Percentiles rank a stretch among this genome's conserved stretches.
phyloP scores from a whole-genome alignment of 2,888 invertebrate genomes.

The Octodonta nipae region DNA sequence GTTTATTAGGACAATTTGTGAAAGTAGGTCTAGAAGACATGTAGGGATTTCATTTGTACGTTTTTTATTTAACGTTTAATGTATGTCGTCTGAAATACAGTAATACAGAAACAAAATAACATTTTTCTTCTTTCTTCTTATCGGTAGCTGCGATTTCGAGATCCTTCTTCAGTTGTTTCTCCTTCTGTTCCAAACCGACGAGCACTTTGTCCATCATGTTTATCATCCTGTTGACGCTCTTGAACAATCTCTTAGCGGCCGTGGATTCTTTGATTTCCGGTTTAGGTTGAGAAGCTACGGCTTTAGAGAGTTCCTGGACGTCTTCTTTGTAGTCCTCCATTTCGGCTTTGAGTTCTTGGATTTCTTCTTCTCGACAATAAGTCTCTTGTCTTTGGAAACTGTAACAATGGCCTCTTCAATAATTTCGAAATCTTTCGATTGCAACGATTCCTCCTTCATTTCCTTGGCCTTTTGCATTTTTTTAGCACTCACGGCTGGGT shows the following conservation, averaged over 20 bases:
- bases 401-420: conserved; percentile 80
- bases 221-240: conserved; percentile 81
- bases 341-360: conserved; percentile 81
- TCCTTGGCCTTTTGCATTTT: conserved; percentile 21
- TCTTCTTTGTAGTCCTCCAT: conserved; percentile 88
- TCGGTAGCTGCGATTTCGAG: conserved; percentile 37
- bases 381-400: conserved; percentile 62
- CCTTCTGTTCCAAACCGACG: conserved; percentile 61
- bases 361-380: conserved; percentile 82
- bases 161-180: conserved; percentile 48
- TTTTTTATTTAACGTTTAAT: too few species aligned
- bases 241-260: conserved; percentile 71
- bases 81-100: too few species aligned
- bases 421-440: conserved; percentile 68
- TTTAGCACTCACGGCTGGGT: conserved; percentile 26
- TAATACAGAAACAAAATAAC: too few species aligned
- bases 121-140: too few species aligned
- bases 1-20: too few species aligned
- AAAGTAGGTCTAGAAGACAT: too few species aligned
- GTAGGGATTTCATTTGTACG: too few species aligned
- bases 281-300: conserved; percentile 50
- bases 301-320: conserved; percentile 71
- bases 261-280: conserved; percentile 67
- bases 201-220: conserved; percentile 65
- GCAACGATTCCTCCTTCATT: conserved; percentile 34